A percentile compares a stretch with the other conserved stretches of the same genome.
Evolutionary conservation across 2,797 vertebrate genomes (phyloP).

Genomic region (Neopelma chrysocephalum): DNA sequence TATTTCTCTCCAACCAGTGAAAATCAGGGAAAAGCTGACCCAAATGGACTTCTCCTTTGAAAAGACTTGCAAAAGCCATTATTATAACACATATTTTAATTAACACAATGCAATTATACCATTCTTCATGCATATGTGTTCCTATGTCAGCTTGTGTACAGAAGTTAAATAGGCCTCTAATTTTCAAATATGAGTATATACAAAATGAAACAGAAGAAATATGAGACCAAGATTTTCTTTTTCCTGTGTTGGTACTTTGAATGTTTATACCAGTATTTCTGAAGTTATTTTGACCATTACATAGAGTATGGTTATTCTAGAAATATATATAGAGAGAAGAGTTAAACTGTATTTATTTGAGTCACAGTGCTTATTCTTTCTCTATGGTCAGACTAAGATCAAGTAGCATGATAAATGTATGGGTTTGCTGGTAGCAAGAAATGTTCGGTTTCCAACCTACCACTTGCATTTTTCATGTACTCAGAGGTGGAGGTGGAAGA

Average conservation of each 20-base stretch:
- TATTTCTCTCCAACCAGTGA: neutral
- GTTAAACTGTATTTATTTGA: neutral
- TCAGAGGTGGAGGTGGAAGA: neutral
- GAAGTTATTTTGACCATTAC: neutral
- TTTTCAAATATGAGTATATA: neutral
- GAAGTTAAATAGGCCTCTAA: neutral
- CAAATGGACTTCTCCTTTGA: neutral
- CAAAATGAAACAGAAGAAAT: neutral
- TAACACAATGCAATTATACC: neutral
- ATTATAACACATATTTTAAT: neutral
- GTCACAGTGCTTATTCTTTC: neutral
- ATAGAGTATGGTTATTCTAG: neutral
- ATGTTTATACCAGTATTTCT: neutral
- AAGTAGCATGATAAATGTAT: neutral
- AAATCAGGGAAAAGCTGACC: neutral
- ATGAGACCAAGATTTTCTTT: neutral
- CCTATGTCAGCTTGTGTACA: neutral
- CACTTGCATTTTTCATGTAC: neutral
- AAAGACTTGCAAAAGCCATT: neutral
- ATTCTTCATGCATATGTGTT: neutral
- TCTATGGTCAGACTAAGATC: neutral
- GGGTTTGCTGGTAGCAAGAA: neutral
- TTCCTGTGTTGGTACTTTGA: neutral
- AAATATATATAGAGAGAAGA: neutral
- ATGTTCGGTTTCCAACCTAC: neutral